phyloP scores from a whole-genome alignment of 2,888 invertebrate genomes.

The Latrodectus hesperus region DNA sequence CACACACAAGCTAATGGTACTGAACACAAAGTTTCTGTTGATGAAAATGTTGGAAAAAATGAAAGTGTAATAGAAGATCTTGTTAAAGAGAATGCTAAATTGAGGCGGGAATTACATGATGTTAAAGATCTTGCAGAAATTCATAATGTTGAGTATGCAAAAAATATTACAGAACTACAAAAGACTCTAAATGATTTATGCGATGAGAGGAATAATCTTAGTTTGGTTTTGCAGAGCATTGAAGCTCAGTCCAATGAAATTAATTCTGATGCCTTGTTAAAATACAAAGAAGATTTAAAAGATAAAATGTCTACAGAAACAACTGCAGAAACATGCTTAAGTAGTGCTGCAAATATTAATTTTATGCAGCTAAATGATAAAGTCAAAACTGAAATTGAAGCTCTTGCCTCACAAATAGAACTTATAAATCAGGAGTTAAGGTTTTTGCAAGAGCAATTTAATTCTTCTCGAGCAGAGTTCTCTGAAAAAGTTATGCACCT shows the following conservation, averaged over 20 bases:
- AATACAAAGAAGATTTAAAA: not conserved
- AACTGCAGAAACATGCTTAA: not conserved
- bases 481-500: conserved; percentile 67
- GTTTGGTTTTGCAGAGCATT: conserved; percentile 54
- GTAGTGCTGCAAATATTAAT: not conserved
- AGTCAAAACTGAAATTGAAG: conserved; percentile 40
- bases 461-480: conserved; percentile 71
- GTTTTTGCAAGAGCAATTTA: conserved; percentile 72
- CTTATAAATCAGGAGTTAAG: conserved; percentile 38
- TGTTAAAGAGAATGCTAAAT: conserved; percentile 40
- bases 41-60: conserved; percentile 4
- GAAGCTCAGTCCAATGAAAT: conserved; percentile 7
- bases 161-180: conserved; percentile 42
- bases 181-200: conserved; percentile 40
- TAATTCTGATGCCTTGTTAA: not conserved
- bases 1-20: not conserved
- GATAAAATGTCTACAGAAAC: not conserved
- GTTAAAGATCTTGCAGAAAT: conserved; percentile 32
- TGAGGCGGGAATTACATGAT: conserved; percentile 20
- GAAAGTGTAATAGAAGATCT: not conserved
- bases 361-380: conserved; percentile 56
- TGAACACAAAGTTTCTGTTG: not conserved
- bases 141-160: conserved; percentile 53
- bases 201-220: conserved; percentile 61
- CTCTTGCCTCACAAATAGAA: conserved; percentile 47